Base-by-base conservation (phyloP, 1,140 invertebrate genomes). In the Eriosoma lanigerum region DNA sequence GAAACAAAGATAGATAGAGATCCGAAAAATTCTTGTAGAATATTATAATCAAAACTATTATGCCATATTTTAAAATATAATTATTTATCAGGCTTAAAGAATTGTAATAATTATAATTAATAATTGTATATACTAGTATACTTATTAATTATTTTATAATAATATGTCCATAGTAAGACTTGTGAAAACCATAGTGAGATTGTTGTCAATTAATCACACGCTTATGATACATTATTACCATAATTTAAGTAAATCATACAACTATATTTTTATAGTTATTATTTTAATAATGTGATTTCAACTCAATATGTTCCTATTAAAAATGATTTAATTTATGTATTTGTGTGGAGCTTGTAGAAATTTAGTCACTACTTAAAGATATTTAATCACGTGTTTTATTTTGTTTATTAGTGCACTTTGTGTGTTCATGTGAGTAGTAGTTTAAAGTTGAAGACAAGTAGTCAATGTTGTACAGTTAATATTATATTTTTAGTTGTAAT, bases 1-100 rank as follows among this genome's bases (percentile, higher is more conserved):
- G 38, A 58, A 44, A 48, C 38, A 46, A 58, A 78, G 15, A 78
- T 60, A 78, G 32, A 15, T 78, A 78, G 38, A 78, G 44, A 60
- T 24, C 26, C 21, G 1, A 78, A n/a, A 46, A 60, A 26, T 62
- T 60, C 44, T 46, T 78, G 75, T 62, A 24, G 13, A 38, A 78
- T 78, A 62, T 4, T 48, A 46, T 78, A 60, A 58, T 56, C 6
- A 56, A 38, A 75, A 3, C 0, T 21, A 21, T 75, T 17, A 38
- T 12, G 12, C 72, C 29, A 56, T 75, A 38, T 6, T n/a, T n/a
- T 75, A 58, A 15, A 75, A n/a, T 8, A n/a, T 29, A 52, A 44
- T 76, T 58, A 46, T 29, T 52, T 52, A 19, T 24, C 12, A 48
- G 0, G 29, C 26, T 26, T 21, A 54, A 32, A 54, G 46, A 58